Base-by-base conservation (phyloP, 2,113 vertebrate genomes). In the Verasper variegatus region DNA sequence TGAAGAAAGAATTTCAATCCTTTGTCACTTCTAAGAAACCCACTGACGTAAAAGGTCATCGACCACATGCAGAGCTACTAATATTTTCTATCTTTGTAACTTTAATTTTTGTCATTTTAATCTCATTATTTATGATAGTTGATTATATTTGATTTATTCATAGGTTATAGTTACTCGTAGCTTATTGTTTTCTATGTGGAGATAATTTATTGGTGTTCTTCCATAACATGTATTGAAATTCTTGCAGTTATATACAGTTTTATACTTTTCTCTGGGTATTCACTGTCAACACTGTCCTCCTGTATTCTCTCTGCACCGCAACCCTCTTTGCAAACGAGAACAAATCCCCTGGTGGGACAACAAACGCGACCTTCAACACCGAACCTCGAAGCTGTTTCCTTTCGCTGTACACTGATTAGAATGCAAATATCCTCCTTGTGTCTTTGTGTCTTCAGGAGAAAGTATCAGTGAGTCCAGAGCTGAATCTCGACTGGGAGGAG, bases 401-500 rank as follows among this genome's bases (percentile, higher is more conserved):
- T 62, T 57, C 8, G 51, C 2, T 8, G 51, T 54, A 1, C 18
- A 10, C 14, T 54, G 7, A 54, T 54, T 3, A 15, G 45, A 49
- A 49, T 6, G 15, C 5, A 49, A 49, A 42, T 42, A 13, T 26
- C 24, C n/a, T 79, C 61, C 6, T 31, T 31, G 31, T 31, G 0
- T 31, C 31, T 7, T 31, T 68, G 26, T 80, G 0, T 57, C 9
- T 78, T 60, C 42, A 99, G 98, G 96, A 96, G 68, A 83, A 74
- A 17, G 93, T 95, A 37, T 92, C 92, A 47, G 74, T 96, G 86
- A 80, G 37, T 54, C 77, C 88, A 2, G 95, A 94, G 15, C 78
- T 94, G 0, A 93, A 94, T 72, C 94, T 99, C 65, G 96, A 98
- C 71, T 99, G 97, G 97, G 95, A 97, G 9, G 95, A 98, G 84